Evolutionary conservation across 53 echinoderm and acorn worm genomes (phyloP).

Genomic region (Antedon mediterranea): DNA sequence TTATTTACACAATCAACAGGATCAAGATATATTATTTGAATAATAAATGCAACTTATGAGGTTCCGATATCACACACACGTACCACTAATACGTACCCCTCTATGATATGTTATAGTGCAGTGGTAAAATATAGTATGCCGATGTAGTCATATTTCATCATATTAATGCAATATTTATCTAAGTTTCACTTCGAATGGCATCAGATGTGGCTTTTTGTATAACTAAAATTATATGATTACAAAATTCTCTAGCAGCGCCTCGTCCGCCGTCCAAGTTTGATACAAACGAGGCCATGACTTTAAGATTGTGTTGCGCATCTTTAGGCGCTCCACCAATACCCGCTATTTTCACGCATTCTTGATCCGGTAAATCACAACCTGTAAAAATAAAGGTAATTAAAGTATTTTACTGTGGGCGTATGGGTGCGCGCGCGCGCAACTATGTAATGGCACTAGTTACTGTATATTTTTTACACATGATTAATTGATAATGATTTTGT

Average conservation of each 20-base stretch:
- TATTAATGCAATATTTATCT: not conserved
- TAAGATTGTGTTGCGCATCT: conserved; percentile 49
- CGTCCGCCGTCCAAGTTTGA: conserved; percentile 49
- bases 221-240: conserved; percentile 61
- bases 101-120: no score
- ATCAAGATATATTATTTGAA: no score
- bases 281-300: conserved; percentile 41
- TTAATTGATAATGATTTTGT: no score
- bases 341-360: conserved; percentile 46
- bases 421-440: not conserved
- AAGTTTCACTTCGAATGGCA: not conserved
- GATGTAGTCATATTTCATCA: no score
- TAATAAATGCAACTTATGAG: no score
- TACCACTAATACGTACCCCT: no score
- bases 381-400: not conserved
- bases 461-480: no score
- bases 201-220: conserved; percentile 74
- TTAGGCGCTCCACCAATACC: conserved; percentile 65
- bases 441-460: no score
- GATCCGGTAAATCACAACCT: conserved; percentile 59
- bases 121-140: no score
- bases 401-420: not conserved
- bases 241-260: conserved; percentile 85
- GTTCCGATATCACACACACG: no score
- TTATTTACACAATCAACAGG: no score